Percentiles rank a stretch among this genome's conserved stretches.
Evolutionary conservation across 1,140 invertebrate species (phyloP).

Genomic region (Hylaeus volcanicus): DNA sequence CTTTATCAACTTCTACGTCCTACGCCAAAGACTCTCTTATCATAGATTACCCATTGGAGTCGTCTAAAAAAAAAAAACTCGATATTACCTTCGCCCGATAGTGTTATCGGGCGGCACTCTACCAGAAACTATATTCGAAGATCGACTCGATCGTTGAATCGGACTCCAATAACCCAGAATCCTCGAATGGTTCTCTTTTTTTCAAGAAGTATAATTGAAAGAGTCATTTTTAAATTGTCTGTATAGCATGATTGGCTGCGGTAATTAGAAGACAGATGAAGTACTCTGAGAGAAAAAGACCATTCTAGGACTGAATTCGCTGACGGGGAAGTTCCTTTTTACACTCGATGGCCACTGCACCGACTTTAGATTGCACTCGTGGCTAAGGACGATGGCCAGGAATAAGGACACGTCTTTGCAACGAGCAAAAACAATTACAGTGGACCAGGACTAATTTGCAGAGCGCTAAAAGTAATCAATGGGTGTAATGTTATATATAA

Average conservation of each 20-base stretch:
- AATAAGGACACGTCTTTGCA: not conserved
- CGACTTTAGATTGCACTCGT: not conserved
- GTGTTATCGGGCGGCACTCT: not conserved
- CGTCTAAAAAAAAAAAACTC: slow-evolving; percentile 13
- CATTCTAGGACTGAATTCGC: slow-evolving; percentile 13
- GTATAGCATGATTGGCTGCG: too few relatives aligned
- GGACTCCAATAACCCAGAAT: slow-evolving; percentile 34
- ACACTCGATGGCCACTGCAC: not conserved
- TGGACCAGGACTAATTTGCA: too few relatives aligned
- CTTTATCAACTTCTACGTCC: slow-evolving; percentile 70
- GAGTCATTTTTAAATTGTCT: too few relatives aligned
- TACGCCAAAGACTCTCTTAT: slow-evolving; percentile 52
- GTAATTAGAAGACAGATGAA: not conserved
- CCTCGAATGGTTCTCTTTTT: slow-evolving; percentile 6
- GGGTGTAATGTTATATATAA: too few relatives aligned
- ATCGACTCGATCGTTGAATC: not conserved
- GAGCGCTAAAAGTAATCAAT: too few relatives aligned
- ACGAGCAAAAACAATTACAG: too few relatives aligned
- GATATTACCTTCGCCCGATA: slow-evolving; percentile 14
- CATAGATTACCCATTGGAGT: slow-evolving; percentile 31
- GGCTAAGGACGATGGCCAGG: too few relatives aligned
- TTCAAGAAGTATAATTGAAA: too few relatives aligned
- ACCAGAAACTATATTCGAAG: not conserved
- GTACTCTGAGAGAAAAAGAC: not conserved
- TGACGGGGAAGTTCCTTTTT: not conserved